Percentiles rank a stretch among this genome's conserved stretches.
These are phyloP conservation scores for Conops quadrifasciatus DNA, from an alignment of 2,888 invertebrate species.

Conservation along the genomic window DNA sequence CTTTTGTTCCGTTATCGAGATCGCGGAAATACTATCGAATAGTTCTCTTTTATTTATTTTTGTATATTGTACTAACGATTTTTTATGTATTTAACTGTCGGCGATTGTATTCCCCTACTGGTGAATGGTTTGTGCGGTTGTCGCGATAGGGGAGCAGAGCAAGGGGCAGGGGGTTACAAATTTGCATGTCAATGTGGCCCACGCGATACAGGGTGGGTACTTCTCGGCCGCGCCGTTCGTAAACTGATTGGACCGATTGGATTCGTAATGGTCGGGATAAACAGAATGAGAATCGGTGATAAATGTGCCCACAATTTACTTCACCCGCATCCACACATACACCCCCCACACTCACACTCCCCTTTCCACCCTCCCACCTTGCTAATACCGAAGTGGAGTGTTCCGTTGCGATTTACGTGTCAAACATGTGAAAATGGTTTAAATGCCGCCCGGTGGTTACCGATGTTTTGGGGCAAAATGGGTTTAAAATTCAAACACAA, in stretches of 20 bases:
- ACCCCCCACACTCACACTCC: too few relatives aligned
- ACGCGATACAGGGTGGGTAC: background rate
- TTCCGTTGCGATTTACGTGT: slow-evolving; percentile 35
- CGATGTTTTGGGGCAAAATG: slow-evolving; percentile 5
- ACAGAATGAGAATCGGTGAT: background rate
- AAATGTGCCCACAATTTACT: slow-evolving; percentile 2
- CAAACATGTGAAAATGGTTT: slow-evolving; percentile 36
- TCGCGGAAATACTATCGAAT: too few relatives aligned
- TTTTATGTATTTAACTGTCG: background rate
- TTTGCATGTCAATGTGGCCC: slow-evolving; percentile 32
- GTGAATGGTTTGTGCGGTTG: too few relatives aligned
- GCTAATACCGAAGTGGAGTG: slow-evolving; percentile 17
- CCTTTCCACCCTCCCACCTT: background rate
- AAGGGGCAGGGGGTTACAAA: slow-evolving; percentile 13
- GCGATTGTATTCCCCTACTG: too few relatives aligned
- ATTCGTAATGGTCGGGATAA: background rate
- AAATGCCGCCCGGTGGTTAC: slow-evolving; percentile 24
- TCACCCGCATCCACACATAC: background rate
- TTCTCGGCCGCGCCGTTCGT: slow-evolving; percentile 9
- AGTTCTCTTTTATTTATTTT: background rate
- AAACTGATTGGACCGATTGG: slow-evolving; percentile 19
- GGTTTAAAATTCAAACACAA: slow-evolving; percentile 35
- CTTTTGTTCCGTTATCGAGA: too few relatives aligned
- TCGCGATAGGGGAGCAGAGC: background rate
- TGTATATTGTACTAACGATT: slow-evolving; percentile 18